phyloP scores from a whole-genome alignment of 2,113 vertebrate genomes.

The Callipepla squamata region DNA sequence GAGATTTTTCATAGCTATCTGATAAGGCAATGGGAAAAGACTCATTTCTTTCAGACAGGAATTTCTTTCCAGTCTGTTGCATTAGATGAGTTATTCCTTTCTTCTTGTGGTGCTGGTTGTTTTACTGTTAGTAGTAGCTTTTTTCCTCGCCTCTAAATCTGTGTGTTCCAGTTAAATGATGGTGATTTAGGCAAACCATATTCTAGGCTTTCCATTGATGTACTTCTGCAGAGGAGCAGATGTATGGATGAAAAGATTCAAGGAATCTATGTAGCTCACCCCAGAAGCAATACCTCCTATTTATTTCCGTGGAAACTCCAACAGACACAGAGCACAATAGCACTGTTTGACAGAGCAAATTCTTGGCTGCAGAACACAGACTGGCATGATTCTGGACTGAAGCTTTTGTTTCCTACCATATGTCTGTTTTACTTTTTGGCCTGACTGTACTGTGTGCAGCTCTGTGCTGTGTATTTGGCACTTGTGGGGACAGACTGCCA shows the following conservation, averaged over 20 bases:
- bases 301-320: too few species aligned
- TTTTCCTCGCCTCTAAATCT: neutral
- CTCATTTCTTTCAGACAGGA: neutral
- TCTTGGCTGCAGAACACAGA: neutral
- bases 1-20: neutral
- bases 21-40: neutral
- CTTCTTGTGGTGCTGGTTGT: neutral
- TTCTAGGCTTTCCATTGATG: too few species aligned
- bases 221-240: too few species aligned
- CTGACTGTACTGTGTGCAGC: neutral
- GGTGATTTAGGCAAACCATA: neutral
- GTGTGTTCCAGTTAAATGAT: neutral
- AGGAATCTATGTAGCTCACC: too few species aligned
- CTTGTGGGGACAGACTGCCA: neutral
- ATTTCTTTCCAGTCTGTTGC: neutral
- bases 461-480: neutral
- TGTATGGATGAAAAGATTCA: too few species aligned
- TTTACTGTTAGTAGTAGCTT: neutral
- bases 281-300: too few species aligned
- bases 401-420: neutral
- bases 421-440: neutral
- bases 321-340: too few species aligned
- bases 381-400: neutral
- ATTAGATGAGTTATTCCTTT: neutral
- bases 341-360: too few species aligned